These are phyloP conservation scores for Nymphalis urticae DNA, from an alignment of 2,888 invertebrate genomes.

Conservation along the genomic window DNA sequence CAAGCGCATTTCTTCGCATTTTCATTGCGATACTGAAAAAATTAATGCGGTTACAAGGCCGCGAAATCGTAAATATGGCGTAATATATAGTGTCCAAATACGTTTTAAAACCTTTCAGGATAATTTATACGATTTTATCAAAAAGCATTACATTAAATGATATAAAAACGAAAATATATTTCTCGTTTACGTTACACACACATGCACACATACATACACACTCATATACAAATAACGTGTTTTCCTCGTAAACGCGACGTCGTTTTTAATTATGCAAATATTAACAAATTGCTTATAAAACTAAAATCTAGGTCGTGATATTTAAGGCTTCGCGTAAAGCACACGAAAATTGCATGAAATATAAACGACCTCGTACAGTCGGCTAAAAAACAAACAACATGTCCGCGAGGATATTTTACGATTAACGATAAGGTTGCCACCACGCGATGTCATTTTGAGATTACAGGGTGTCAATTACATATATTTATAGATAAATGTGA, in stretches of 20 bases:
- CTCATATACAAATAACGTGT: not conserved
- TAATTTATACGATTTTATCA: not conserved
- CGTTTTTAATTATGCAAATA: conserved; percentile 34
- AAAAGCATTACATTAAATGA: not conserved
- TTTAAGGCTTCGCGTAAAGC: conserved; percentile 35
- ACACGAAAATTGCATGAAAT: conserved; percentile 40
- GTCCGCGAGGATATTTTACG: conserved; percentile 43
- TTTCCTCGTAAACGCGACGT: conserved; percentile 34
- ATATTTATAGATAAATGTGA: conserved; percentile 21
- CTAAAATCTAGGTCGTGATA: conserved; percentile 36
- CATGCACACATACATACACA: too few species aligned
- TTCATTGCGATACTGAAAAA: conserved; percentile 45
- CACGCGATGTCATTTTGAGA: conserved; percentile 8
- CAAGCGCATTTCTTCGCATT: conserved; percentile 45
- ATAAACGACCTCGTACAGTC: conserved; percentile 31
- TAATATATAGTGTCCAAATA: conserved; percentile 19
- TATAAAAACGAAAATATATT: not conserved
- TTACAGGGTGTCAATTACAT: not conserved
- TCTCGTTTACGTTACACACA: not conserved
- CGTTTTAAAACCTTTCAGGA: conserved; percentile 2
- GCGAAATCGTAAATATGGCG: conserved; percentile 25
- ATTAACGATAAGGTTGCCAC: conserved; percentile 34
- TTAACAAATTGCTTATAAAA: conserved; percentile 26
- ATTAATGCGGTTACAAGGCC: conserved; percentile 47
- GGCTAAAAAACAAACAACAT: conserved; percentile 39